Evolutionary conservation across 2,797 vertebrate genomes (phyloP).

Genomic region (Tinamus major): DNA sequence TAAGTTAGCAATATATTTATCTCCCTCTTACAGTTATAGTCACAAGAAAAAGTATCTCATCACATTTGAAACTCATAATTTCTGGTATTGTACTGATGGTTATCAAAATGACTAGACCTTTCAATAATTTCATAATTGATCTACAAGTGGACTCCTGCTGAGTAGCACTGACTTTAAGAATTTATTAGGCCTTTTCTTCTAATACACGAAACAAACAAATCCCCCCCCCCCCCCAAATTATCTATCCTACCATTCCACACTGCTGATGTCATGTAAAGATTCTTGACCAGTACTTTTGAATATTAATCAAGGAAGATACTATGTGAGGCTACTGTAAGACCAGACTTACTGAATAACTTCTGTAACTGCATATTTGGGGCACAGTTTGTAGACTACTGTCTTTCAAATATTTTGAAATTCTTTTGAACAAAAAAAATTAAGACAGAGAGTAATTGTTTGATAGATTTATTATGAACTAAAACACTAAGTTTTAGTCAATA

Average conservation of each 20-base stretch:
- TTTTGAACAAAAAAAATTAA: background rate
- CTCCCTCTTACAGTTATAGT: background rate
- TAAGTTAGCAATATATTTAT: constrained; percentile 22
- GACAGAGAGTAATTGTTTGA: background rate
- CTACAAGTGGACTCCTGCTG: background rate
- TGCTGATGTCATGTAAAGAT: constrained; percentile 11
- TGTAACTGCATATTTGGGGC: background rate
- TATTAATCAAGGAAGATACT: constrained; percentile 1
- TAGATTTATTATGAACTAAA: background rate
- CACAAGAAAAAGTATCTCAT: background rate
- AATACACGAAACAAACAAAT: background rate
- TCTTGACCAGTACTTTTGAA: constrained; percentile 23
- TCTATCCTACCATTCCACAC: background rate
- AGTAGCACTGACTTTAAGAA: background rate
- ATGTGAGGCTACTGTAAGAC: constrained; percentile 14
- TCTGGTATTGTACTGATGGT: background rate
- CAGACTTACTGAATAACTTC: background rate
- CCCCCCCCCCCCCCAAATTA: no score
- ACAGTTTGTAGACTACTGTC: background rate
- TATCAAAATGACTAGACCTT: constrained; percentile 39
- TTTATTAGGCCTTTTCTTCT: constrained; percentile 5
- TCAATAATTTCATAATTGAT: constrained; percentile 11
- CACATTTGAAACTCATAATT: background rate
- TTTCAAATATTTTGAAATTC: background rate
- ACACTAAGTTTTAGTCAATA: background rate